Percentiles rank a stretch among this genome's conserved stretches.
Conservation (phyloP, 2,888 invertebrate species). For the Tortricodes alternella region DNA sequence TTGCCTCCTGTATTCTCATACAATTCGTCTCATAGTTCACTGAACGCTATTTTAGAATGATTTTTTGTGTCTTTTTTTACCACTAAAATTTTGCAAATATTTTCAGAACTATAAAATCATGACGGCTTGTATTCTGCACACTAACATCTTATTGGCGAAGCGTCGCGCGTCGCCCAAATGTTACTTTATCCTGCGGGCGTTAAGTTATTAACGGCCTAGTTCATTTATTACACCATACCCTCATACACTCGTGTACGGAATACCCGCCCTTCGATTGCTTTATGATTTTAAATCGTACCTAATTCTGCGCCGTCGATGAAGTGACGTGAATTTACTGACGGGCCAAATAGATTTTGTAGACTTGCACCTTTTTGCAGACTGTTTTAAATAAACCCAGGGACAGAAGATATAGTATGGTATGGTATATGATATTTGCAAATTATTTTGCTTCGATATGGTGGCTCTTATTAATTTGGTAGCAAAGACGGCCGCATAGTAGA, state of each 20-base stretch:
- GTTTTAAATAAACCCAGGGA: too few species aligned
- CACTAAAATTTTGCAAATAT: constrained; percentile 3
- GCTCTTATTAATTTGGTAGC: too few species aligned
- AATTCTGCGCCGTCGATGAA: constrained; percentile 20
- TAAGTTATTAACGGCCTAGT: constrained; percentile 40
- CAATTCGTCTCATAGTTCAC: too few species aligned
- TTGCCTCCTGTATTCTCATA: too few species aligned
- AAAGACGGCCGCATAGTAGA: too few species aligned
- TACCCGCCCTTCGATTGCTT: constrained; percentile 32
- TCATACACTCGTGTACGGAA: constrained; percentile 35
- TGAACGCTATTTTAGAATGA: too few species aligned
- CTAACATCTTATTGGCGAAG: constrained; percentile 27
- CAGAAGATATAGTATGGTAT: too few species aligned
- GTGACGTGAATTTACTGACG: constrained; percentile 22
- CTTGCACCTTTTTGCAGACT: background rate
- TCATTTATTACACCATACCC: constrained; percentile 40
- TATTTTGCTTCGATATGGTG: too few species aligned
- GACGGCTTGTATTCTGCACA: constrained; percentile 2
- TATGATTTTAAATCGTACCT: constrained; percentile 31
- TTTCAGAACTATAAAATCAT: constrained; percentile 10
- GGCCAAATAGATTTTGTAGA: background rate
- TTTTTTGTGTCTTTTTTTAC: background rate
- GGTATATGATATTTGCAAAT: too few species aligned
- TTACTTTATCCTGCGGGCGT: constrained; percentile 32
- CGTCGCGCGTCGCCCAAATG: constrained; percentile 31